These are phyloP conservation scores for Aegotheles bennettii DNA, from an alignment of 2,113 vertebrate genomes.

Conservation along the genomic window DNA sequence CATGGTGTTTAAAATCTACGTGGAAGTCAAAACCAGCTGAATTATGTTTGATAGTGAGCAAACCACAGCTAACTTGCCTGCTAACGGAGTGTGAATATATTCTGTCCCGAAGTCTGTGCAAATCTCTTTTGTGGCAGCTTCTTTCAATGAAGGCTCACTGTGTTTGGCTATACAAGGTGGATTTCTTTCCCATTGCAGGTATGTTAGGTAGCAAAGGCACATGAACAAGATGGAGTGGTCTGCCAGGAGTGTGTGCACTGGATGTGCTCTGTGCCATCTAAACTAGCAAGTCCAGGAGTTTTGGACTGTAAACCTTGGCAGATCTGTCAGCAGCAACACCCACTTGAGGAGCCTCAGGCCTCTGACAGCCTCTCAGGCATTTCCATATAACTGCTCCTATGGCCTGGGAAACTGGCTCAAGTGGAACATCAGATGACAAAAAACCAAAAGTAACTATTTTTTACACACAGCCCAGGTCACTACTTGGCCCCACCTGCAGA, in stretches of 20 bases:
- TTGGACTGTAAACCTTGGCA: neutral
- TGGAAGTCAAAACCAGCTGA: neutral
- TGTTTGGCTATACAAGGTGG: neutral
- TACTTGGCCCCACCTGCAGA: neutral
- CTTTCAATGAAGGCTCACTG: neutral
- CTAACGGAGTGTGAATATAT: neutral
- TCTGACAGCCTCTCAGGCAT: neutral
- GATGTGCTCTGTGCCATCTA: fast-evolving
- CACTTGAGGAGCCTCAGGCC: neutral
- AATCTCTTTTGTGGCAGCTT: neutral
- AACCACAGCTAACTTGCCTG: neutral
- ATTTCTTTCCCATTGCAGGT: neutral
- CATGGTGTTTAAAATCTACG: neutral
- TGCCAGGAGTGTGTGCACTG: fast-evolving
- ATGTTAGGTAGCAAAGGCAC: neutral
- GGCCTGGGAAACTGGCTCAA: neutral
- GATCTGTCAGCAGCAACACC: neutral
- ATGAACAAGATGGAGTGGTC: neutral
- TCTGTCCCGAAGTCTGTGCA: neutral
- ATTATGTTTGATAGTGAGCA: neutral
- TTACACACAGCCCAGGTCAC: neutral
- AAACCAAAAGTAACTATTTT: neutral
- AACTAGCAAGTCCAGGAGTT: neutral
- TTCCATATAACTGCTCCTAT: neutral
- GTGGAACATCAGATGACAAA: neutral